Evolutionary conservation across 2,888 invertebrate genomes (phyloP), one percentile per base, ranked within the genome.

Genomic region (Pherbina coryleti): DNA sequence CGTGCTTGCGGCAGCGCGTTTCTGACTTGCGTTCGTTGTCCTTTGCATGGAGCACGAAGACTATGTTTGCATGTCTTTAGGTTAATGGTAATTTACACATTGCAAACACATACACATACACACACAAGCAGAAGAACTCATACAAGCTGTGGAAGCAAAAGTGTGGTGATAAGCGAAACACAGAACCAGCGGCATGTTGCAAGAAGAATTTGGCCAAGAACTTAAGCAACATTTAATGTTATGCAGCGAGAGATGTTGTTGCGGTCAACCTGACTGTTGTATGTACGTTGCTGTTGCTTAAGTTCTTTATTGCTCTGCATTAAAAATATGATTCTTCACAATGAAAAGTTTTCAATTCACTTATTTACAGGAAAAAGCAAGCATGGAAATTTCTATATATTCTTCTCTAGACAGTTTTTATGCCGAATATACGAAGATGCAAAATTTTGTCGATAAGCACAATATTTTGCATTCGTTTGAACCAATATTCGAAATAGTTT

Each of bases 51-150:
- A 62, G 49, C 14, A 55, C n/a, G 19, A 66, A 78, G 81, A 75
- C 81, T 81, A 62, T 80, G 79, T 82, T 82, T 83, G 74, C 80
- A 81, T 81, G 81, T 79, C 82, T 83, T 82, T 81, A 80, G 83
- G 82, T 82, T 82, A 82, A 80, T 81, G 78, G 74, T 81, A 82
- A 80, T 76, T 79, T 60, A 75, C 74, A 71, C 28, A 76, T 53
- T 67, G 44, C 71, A 3, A 66, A 62, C 62, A 70, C 71, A 76
- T 49, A 31, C 53, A 67, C 22, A n/a, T 31, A 67, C 66, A 77
- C 34, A 51, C 17, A 5, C 3, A 66, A 2, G 67, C 34, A 74
- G n/a, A 37, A 19, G 53, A 71, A 34, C 14, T 5, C 4, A 55
- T 22, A 19, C 19, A 55, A 9, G 3, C 22, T 19, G 55, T 22